phyloP scores from a whole-genome alignment of 2,797 vertebrate species.

The Lindbergichthys nudifrons region DNA sequence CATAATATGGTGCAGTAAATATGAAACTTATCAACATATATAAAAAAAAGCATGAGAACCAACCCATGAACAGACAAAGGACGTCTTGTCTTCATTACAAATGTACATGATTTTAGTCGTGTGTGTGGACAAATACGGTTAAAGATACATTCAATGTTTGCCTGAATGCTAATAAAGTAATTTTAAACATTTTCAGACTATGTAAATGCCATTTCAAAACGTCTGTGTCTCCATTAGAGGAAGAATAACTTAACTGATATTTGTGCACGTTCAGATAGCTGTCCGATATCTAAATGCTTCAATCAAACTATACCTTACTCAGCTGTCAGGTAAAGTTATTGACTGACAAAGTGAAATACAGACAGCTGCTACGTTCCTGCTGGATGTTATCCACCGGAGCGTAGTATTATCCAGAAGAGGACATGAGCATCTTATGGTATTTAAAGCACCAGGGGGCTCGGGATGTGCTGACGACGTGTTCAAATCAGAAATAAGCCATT shows the following conservation, averaged over 20 bases:
- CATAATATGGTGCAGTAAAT: background rate
- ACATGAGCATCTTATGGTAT: background rate
- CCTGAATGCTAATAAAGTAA: background rate
- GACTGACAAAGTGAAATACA: background rate
- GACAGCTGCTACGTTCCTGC: background rate
- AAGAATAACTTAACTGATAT: background rate
- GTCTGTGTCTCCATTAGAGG: background rate
- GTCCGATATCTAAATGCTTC: too few relatives aligned
- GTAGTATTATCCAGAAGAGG: slow-evolving; percentile 3
- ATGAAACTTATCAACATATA: background rate
- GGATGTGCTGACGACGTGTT: too few relatives aligned
- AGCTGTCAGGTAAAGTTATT: too few relatives aligned
- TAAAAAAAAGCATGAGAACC: background rate
- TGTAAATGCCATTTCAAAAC: too few relatives aligned
- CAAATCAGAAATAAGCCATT: too few relatives aligned
- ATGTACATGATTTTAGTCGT: background rate
- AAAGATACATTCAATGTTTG: background rate
- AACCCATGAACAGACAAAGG: background rate
- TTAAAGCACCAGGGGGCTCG: too few relatives aligned
- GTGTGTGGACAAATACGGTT: too few relatives aligned
- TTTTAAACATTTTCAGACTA: too few relatives aligned
- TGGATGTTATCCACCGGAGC: background rate
- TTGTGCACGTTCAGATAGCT: too few relatives aligned
- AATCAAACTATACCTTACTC: too few relatives aligned
- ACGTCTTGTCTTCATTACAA: background rate